A percentile compares a stretch with the other conserved stretches of the same genome.
phyloP scores from a whole-genome alignment of 2,888 invertebrate species.

The Drepana falcataria region DNA sequence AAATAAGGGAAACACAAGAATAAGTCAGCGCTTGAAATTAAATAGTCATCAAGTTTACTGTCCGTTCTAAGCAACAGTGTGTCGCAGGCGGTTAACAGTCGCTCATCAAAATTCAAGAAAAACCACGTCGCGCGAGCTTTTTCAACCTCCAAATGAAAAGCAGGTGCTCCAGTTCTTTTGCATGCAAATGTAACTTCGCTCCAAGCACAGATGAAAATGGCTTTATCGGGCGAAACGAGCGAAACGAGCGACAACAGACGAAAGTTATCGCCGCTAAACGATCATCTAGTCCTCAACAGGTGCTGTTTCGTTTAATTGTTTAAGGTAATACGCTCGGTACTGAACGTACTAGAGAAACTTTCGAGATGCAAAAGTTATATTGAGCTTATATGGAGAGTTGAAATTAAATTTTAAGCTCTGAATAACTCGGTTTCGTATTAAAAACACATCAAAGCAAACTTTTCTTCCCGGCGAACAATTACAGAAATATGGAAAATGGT shows the following conservation, averaged over 20 bases:
- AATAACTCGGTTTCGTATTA: too few species aligned
- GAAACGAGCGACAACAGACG: background rate
- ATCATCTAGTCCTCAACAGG: background rate
- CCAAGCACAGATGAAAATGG: slow-evolving; percentile 15
- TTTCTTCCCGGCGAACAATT: too few species aligned
- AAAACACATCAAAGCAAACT: too few species aligned
- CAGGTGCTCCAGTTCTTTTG: slow-evolving; percentile 24
- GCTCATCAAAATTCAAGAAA: slow-evolving; percentile 31
- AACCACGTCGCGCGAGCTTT: slow-evolving; percentile 14
- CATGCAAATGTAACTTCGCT: slow-evolving; percentile 21
- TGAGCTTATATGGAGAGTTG: too few species aligned
- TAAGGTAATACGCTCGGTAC: background rate
- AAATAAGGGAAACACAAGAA: too few species aligned
- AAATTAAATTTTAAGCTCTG: too few species aligned
- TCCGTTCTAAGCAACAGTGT: slow-evolving; percentile 2
- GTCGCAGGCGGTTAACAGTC: slow-evolving; percentile 8
- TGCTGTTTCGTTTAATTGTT: background rate
- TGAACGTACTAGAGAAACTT: too few species aligned
- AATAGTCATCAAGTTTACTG: background rate
- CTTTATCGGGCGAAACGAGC: slow-evolving; percentile 7
- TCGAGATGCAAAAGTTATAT: too few species aligned
- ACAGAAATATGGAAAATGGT: too few species aligned
- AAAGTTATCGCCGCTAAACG: background rate
- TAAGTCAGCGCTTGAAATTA: too few species aligned
- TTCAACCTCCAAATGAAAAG: slow-evolving; percentile 25